Evolutionary conservation across 2,113 vertebrate genomes (phyloP).

Genomic region (Proteles cristata): DNA sequence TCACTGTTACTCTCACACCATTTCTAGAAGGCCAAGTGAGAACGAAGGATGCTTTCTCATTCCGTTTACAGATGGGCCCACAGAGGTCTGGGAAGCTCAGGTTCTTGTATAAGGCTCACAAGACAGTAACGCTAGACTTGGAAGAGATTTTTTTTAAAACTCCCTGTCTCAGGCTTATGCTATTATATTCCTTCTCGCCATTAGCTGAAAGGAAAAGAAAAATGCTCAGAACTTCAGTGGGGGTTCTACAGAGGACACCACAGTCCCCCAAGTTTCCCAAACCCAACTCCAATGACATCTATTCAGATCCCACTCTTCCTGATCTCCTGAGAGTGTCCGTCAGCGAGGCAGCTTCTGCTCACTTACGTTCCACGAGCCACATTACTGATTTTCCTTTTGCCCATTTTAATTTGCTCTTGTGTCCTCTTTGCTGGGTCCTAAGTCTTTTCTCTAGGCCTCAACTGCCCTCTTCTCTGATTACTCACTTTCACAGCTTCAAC

Average conservation of each 20-base stretch:
- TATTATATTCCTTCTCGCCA: neutral
- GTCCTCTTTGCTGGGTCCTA: neutral
- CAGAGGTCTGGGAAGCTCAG: neutral
- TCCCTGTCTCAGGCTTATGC: neutral
- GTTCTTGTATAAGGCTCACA: neutral
- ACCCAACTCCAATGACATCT: neutral
- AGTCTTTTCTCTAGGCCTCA: neutral
- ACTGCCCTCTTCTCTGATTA: neutral
- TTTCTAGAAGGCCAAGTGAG: neutral
- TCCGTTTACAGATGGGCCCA: neutral
- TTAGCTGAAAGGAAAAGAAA: neutral
- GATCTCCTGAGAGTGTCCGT: neutral
- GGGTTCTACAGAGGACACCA: neutral
- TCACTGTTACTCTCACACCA: neutral
- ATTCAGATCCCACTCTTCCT: neutral
- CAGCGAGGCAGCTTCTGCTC: neutral
- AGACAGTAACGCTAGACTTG: neutral
- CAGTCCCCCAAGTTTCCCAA: neutral
- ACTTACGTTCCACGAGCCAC: neutral
- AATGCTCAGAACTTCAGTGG: neutral
- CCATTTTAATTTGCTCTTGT: neutral
- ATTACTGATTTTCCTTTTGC: neutral
- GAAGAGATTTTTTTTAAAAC: neutral
- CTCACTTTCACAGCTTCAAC: neutral
- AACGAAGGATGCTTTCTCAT: neutral